Percentiles rank a stretch among this genome's conserved stretches.
These are phyloP conservation scores for Campoplex capitator DNA, from an alignment of 2,888 invertebrate genomes.

Conservation along the genomic window DNA sequence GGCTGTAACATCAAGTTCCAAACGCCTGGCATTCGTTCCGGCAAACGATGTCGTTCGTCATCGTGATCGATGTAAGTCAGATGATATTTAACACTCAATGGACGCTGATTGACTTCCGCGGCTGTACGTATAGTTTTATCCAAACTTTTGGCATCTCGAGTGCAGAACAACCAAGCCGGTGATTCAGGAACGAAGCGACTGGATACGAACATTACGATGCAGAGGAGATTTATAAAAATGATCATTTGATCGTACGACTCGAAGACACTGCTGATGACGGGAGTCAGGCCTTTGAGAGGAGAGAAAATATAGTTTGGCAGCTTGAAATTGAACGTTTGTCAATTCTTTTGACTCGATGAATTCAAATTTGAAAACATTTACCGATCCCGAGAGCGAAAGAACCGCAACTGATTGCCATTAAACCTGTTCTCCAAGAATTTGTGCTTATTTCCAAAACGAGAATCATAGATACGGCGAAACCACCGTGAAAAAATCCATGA, in stretches of 20 bases:
- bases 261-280: slow-evolving; percentile 63
- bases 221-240: slow-evolving; percentile 65
- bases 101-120: slow-evolving; percentile 62
- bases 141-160: slow-evolving; percentile 51
- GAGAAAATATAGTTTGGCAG: background rate
- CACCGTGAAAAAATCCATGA: slow-evolving; percentile 71
- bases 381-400: slow-evolving; percentile 71
- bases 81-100: slow-evolving; percentile 56
- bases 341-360: background rate
- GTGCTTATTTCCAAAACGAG: slow-evolving; percentile 70
- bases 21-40: slow-evolving; percentile 58
- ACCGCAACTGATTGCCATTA: slow-evolving; percentile 66
- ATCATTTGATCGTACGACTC: slow-evolving; percentile 69
- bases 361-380: slow-evolving; percentile 28
- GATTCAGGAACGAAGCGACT: slow-evolving; percentile 69
- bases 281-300: slow-evolving; percentile 62
- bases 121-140: slow-evolving; percentile 55
- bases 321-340: background rate
- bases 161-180: slow-evolving; percentile 71
- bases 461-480: slow-evolving; percentile 68
- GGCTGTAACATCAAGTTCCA: slow-evolving; percentile 67
- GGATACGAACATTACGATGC: slow-evolving; percentile 66
- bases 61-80: slow-evolving; percentile 57
- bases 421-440: slow-evolving; percentile 67
- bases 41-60: slow-evolving; percentile 60